These are phyloP conservation scores for Trypoxylus dichotomus DNA, from an alignment of 1,140 invertebrate genomes.

Conservation along the genomic window DNA sequence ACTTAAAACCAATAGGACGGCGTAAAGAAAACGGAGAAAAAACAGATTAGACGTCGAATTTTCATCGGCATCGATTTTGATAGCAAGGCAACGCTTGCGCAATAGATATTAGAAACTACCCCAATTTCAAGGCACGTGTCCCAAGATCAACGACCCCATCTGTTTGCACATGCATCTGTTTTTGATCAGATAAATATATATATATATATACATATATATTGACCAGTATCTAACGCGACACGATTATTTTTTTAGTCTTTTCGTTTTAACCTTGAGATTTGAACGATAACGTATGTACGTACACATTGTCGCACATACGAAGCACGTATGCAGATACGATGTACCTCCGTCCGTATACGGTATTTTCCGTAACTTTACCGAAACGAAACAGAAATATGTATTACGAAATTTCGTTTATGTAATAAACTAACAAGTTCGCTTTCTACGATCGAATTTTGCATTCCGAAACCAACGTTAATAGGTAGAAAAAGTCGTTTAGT, in stretches of 20 bases:
- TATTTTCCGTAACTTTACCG: not conserved
- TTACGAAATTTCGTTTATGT: slow-evolving; percentile 2
- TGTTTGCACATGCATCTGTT: not conserved
- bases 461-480: not conserved
- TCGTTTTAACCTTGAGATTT: slow-evolving; percentile 25
- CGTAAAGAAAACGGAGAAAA: not conserved
- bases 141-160: slow-evolving; percentile 36
- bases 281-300: not conserved
- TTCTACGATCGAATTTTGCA: slow-evolving; percentile 12
- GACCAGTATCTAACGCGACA: not conserved
- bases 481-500: not conserved
- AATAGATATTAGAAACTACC: slow-evolving; percentile 34
- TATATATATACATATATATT: no score
- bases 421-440: not conserved
- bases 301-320: not conserved
- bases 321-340: not conserved
- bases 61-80: not conserved
- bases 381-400: not conserved
- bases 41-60: not conserved
- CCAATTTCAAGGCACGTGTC: slow-evolving; percentile 40
- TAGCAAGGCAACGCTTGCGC: slow-evolving; percentile 27
- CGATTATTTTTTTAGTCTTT: slow-evolving; percentile 21
- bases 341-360: not conserved
- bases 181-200: not conserved
- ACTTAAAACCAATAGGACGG: not conserved